These are phyloP conservation scores for Cheilosia scutellata DNA, from an alignment of 2,888 invertebrate species.

Conservation along the genomic window DNA sequence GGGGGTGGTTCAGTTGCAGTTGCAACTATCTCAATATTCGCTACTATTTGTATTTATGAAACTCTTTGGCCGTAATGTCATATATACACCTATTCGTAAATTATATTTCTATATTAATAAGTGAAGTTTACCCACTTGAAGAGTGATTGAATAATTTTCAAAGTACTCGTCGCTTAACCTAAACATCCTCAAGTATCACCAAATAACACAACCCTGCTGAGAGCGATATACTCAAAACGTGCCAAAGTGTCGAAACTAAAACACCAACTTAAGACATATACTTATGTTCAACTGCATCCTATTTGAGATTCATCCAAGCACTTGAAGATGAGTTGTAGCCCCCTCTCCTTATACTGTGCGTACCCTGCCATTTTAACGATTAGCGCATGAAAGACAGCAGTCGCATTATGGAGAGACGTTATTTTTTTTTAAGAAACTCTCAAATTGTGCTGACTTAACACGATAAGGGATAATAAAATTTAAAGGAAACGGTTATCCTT, in stretches of 20 bases:
- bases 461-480: conserved; percentile 45
- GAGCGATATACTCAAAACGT: conserved; percentile 48
- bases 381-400: conserved; percentile 18
- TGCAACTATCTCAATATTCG: too few relatives aligned
- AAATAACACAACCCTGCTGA: conserved; percentile 37
- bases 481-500: conserved; percentile 49
- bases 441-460: conserved; percentile 38
- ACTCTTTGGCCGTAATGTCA: too few relatives aligned
- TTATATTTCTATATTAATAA: background rate
- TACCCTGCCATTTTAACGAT: conserved; percentile 12
- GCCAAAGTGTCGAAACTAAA: conserved; percentile 65
- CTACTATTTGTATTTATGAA: too few relatives aligned
- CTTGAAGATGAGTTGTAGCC: conserved; percentile 17
- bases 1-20: too few relatives aligned
- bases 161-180: conserved; percentile 46
- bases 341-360: background rate
- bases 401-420: conserved; percentile 6
- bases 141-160: conserved; percentile 46
- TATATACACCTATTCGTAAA: too few relatives aligned
- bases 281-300: conserved; percentile 24
- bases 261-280: conserved; percentile 38
- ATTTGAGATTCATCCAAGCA: conserved; percentile 55
- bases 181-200: conserved; percentile 51
- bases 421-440: background rate
- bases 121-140: conserved; percentile 6